phyloP scores from a whole-genome alignment of 1,140 invertebrate genomes.

The Drosophila orena region DNA sequence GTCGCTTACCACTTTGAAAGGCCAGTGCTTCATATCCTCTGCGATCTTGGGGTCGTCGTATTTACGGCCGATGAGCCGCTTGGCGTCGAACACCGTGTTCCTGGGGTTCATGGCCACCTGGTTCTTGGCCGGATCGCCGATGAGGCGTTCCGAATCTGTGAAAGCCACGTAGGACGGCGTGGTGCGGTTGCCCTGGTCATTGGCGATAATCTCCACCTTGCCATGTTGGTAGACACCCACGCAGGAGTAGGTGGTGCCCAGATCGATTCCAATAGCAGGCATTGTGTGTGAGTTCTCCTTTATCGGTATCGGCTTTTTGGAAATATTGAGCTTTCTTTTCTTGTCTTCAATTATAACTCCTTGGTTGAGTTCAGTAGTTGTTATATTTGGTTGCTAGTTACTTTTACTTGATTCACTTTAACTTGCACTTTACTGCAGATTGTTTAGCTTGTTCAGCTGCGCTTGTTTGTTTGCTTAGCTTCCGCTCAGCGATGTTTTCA shows the following conservation, averaged over 20 bases:
- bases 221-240: conserved; percentile 93
- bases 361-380: not conserved
- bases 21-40: conserved; percentile 91
- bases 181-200: conserved; percentile 97
- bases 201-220: conserved; percentile 96
- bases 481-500: conserved; percentile 54
- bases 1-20: conserved; percentile 89
- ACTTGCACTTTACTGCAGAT: not conserved
- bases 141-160: conserved; percentile 97
- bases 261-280: conserved; percentile 90
- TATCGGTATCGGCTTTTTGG: not conserved
- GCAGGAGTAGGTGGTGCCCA: conserved; percentile 92
- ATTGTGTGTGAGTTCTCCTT: conserved; percentile 46
- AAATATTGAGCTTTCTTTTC: not conserved
- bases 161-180: conserved; percentile 98
- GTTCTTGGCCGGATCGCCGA: conserved; percentile 96
- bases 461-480: conserved; percentile 32
- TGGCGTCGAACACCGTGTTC: conserved; percentile 85
- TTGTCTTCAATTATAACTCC: not conserved
- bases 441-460: conserved; percentile 45
- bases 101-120: conserved; percentile 79
- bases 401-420: not conserved
- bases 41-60: conserved; percentile 90
- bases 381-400: no score
- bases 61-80: conserved; percentile 88